Percentiles rank a stretch among this genome's conserved stretches.
Evolutionary conservation across 2,888 invertebrate genomes (phyloP).

Genomic region (Phalangium opilio): DNA sequence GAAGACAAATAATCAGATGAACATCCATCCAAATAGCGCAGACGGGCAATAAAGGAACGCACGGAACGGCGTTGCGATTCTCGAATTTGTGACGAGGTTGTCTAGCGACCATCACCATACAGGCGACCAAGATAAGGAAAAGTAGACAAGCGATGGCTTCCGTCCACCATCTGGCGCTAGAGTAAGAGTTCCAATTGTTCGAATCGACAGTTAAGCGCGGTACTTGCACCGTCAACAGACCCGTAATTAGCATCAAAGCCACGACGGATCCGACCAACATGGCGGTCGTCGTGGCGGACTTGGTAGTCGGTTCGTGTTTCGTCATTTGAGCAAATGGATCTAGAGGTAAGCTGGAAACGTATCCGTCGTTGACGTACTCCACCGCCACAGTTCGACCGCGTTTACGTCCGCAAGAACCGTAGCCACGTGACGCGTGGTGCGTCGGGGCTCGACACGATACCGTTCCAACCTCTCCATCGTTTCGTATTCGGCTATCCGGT

Average conservation of each 20-base stretch:
- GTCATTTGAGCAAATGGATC: constrained; percentile 16
- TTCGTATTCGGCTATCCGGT: not conserved
- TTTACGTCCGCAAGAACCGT: not conserved
- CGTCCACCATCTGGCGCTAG: constrained; percentile 10
- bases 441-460: not conserved
- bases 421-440: constrained; percentile 12
- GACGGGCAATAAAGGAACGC: constrained; percentile 19
- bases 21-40: constrained; percentile 20
- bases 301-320: constrained; percentile 11
- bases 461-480: not conserved
- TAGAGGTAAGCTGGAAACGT: constrained; percentile 1
- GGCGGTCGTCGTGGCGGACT: constrained; percentile 11
- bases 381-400: constrained; percentile 7
- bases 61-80: constrained; percentile 16
- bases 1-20: constrained; percentile 17
- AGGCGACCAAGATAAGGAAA: constrained; percentile 9
- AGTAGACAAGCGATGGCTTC: constrained; percentile 12
- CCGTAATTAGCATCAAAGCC: constrained; percentile 15
- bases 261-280: constrained; percentile 12
- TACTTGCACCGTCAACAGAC: constrained; percentile 14
- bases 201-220: constrained; percentile 10
- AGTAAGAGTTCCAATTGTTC: not conserved
- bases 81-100: constrained; percentile 16
- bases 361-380: constrained; percentile 9
- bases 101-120: constrained; percentile 7